phyloP scores from a whole-genome alignment of 1,140 invertebrate species.

The Penaeus japonicus region DNA sequence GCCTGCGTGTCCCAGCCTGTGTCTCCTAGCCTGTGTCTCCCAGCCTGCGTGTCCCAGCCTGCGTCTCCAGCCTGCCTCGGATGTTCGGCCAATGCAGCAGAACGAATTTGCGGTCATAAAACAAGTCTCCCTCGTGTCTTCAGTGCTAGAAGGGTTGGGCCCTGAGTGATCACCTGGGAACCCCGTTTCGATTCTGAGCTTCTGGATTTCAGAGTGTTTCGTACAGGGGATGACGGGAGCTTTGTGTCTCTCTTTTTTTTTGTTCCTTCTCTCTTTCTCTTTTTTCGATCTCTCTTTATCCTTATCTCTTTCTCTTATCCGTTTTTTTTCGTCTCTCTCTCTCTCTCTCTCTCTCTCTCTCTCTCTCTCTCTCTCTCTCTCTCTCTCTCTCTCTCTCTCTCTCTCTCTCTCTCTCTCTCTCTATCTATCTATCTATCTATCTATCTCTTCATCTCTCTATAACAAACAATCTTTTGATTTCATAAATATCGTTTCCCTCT shows the following conservation, averaged over 20 bases:
- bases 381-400: too few species aligned
- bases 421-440: too few species aligned
- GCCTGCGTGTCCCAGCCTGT: too few species aligned
- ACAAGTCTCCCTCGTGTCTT: conserved; percentile 42
- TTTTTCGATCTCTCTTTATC: not conserved
- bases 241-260: not conserved
- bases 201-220: not conserved
- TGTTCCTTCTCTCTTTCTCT: not conserved
- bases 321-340: too few species aligned
- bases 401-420: too few species aligned
- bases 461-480: too few species aligned
- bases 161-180: conserved; percentile 41
- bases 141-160: conserved; percentile 51
- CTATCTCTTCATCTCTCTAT: too few species aligned
- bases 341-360: too few species aligned
- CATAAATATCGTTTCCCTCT: too few species aligned
- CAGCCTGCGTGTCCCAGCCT: not conserved
- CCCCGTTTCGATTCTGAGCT: not conserved
- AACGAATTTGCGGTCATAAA: conserved; percentile 52
- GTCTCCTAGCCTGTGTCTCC: not conserved
- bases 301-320: not conserved
- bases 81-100: conserved; percentile 42
- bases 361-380: too few species aligned
- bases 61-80: not conserved
- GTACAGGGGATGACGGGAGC: not conserved